Conservation (phyloP, 1,140 invertebrate genomes). For the Drosophila orena region DNA sequence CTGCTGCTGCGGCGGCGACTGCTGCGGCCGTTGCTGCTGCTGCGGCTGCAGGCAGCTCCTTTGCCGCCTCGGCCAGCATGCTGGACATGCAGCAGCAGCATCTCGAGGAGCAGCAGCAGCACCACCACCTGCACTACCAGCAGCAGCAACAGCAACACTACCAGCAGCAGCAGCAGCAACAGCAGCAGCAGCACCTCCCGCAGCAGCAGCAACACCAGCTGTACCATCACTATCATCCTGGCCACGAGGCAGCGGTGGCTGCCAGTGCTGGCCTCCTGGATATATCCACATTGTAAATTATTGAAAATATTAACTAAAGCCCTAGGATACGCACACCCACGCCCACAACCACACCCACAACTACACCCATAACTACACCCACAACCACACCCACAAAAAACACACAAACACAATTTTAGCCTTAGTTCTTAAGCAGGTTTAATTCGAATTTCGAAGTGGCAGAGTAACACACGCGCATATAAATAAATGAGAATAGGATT, state of each 20-base stretch:
- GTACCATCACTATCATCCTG: constrained; percentile 64
- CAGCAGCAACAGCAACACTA: constrained; percentile 50
- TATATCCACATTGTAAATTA: constrained; percentile 85
- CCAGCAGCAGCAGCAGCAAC: constrained; percentile 61
- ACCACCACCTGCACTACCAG: constrained; percentile 45
- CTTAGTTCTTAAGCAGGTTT: constrained; percentile 70
- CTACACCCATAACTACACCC: not conserved
- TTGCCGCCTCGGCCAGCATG: constrained; percentile 69
- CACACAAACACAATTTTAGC: constrained; percentile 68
- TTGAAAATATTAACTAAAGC: constrained; percentile 71
- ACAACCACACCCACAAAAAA: constrained; percentile 9
- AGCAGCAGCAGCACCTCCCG: constrained; percentile 55
- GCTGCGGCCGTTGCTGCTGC: constrained; percentile 47
- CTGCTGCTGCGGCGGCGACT: constrained; percentile 14
- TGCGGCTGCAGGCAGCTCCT: constrained; percentile 45
- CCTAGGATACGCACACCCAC: constrained; percentile 38
- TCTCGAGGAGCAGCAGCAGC: constrained; percentile 60
- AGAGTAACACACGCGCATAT: constrained; percentile 22
- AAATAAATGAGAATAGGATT: constrained; percentile 46
- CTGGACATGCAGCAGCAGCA: constrained; percentile 76
- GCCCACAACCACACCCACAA: constrained; percentile 9
- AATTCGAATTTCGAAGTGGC: constrained; percentile 46
- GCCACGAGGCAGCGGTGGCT: constrained; percentile 56
- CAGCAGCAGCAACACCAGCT: constrained; percentile 62
- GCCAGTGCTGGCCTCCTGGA: constrained; percentile 76